Percentiles rank a stretch among this genome's conserved stretches.
phyloP scores from a whole-genome alignment of 2,113 vertebrate genomes.

The Scomber colias region DNA sequence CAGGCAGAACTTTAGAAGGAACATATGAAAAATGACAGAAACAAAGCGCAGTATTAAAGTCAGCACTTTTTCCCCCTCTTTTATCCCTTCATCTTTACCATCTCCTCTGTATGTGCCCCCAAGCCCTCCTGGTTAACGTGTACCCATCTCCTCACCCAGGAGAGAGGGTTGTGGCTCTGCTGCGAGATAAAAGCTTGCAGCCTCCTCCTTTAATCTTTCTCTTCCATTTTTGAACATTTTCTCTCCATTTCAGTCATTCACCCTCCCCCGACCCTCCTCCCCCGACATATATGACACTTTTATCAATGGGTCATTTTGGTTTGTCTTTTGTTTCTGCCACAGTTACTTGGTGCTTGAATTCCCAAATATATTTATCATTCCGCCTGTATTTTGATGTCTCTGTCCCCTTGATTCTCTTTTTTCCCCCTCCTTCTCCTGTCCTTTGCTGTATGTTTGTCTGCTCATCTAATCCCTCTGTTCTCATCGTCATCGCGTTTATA shows the following conservation, averaged over 20 bases:
- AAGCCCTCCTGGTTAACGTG: conserved; percentile 39
- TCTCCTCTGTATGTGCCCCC: conserved; percentile 33
- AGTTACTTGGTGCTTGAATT: conserved; percentile 25
- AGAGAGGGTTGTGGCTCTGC: conserved; percentile 37
- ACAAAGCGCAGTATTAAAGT: conserved; percentile 51
- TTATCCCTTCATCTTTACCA: conserved; percentile 40
- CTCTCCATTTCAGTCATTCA: conserved; percentile 27
- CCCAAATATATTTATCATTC: conserved; percentile 43
- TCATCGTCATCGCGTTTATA: conserved; percentile 69
- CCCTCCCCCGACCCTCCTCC: background rate
- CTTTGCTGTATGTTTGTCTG: conserved; percentile 10
- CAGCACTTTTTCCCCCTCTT: conserved; percentile 51
- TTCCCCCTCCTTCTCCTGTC: background rate
- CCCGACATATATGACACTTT: conserved; percentile 23
- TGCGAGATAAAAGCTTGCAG: conserved; percentile 66
- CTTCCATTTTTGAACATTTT: conserved; percentile 39
- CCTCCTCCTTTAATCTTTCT: conserved; percentile 64
- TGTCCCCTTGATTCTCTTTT: conserved; percentile 8
- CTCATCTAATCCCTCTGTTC: conserved; percentile 27
- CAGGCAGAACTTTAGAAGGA: conserved; percentile 15
- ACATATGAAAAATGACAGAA: conserved; percentile 46
- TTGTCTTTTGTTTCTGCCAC: conserved; percentile 27
- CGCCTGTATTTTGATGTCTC: conserved; percentile 17
- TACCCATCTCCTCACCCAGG: conserved; percentile 37
- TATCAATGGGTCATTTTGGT: conserved; percentile 16